Base-by-base conservation (phyloP, 2,888 invertebrate genomes). In the Zele albiditarsus region DNA sequence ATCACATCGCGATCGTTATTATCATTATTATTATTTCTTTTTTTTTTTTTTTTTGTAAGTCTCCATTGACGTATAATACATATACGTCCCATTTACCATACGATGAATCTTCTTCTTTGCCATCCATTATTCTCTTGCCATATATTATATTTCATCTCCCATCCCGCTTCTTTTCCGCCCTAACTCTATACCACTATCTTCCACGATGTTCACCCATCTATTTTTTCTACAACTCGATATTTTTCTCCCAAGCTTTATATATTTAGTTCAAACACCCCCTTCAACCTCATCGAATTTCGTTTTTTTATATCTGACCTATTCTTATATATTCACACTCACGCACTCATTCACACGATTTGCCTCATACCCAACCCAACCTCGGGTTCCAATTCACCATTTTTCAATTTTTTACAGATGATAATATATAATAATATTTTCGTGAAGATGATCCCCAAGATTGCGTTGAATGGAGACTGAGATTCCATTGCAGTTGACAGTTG, bases 401-500 rank as follows among this genome's bases (percentile, higher is more conserved):
- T 49, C 49, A 49, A 65, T 53, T 33, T 31, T 20, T 12, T 12
- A 20, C 20, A 23, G 20, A 33, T 28, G 49, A 63, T 62, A 27
- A 73, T 62, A 65, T 65, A 58, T 58, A 72, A 42, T 63, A 16
- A 49, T 62, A 31, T 57, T 16, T 60, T 65, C 20, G 58, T 65
- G 65, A 69, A 62, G 31, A 67, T 42, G 66, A 62, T 69, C 71
- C 70, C 65, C 77, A 71, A 78, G 78, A 75, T 53, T 38, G 80
- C 58, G 71, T 80, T 76, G 73, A 66, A 69, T 76, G 70, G 76
- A 62, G 72, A 28, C 49, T 76, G 73, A 80, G 81, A 77, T 81
- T 78, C 80, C 82, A 83, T 82, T 77, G 81, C 83, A 84, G 78
- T 82, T 83, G 83, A 82, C 82, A 82, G 82, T 82, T 82, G 81